Percentiles rank a stretch among this genome's conserved stretches.
These are phyloP conservation scores for Linurgus olivaceus DNA, from an alignment of 2,797 vertebrate species.

Conservation along the genomic window DNA sequence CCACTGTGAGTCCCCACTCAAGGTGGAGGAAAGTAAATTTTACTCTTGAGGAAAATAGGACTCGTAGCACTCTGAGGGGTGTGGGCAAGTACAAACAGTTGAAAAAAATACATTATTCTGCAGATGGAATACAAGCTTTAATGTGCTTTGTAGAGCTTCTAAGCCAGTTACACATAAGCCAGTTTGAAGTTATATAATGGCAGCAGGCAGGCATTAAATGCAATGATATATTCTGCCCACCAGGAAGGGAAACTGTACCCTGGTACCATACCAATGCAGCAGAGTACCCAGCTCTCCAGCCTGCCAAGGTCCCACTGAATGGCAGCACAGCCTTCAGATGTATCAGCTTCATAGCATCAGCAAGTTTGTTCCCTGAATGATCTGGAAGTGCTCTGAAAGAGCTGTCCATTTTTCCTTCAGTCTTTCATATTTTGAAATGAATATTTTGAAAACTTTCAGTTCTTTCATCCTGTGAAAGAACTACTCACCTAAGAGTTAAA, in stretches of 20 bases:
- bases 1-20: neutral
- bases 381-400: neutral
- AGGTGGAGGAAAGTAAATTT: neutral
- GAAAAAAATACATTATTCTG: neutral
- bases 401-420: fast-evolving
- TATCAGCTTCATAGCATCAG: too few relatives aligned
- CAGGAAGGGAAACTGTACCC: neutral
- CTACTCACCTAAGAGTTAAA: neutral
- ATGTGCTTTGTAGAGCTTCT: neutral
- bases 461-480: neutral
- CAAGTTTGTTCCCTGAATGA: neutral
- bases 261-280: fast-evolving
- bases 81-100: neutral
- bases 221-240: neutral
- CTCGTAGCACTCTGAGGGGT: neutral
- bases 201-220: neutral
- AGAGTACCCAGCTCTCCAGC: neutral
- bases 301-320: neutral
- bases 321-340: neutral
- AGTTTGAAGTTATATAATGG: neutral
- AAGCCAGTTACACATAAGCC: neutral
- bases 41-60: neutral
- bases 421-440: neutral
- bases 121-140: neutral
- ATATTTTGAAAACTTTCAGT: too few relatives aligned